Evolutionary conservation across 1,140 invertebrate species (phyloP).

Genomic region (Amyelois transitella): DNA sequence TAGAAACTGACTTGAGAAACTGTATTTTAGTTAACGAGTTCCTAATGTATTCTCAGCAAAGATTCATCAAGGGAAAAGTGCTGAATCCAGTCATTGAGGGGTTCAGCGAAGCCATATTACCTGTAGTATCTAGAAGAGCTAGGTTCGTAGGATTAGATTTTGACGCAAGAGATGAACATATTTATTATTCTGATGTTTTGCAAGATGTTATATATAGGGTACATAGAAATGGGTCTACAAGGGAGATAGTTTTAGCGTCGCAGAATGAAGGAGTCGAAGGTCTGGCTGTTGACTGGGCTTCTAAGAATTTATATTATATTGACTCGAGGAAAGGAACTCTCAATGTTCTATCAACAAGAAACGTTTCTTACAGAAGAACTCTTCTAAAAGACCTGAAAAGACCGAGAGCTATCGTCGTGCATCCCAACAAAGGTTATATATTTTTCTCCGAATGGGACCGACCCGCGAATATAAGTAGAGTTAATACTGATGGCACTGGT

Average conservation of each 20-base stretch:
- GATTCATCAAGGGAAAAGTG: constrained; percentile 96
- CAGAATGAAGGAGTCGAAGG: constrained; percentile 99
- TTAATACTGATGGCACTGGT: constrained; percentile 90
- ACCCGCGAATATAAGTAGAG: constrained; percentile 95
- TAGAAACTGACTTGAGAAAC: constrained; percentile 84
- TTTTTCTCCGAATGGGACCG: constrained; percentile 98
- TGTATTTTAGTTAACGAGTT: constrained; percentile 94
- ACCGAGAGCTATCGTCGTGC: constrained; percentile 95
- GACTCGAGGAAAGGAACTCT: constrained; percentile 96
- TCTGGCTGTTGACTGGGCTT: constrained; percentile 96
- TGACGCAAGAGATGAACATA: constrained; percentile 91
- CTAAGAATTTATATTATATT: constrained; percentile 98
- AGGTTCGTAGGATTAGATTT: constrained; percentile 98
- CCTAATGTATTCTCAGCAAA: constrained; percentile 97
- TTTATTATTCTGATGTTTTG: constrained; percentile 98
- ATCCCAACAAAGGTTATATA: constrained; percentile 94
- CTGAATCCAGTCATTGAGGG: constrained; percentile 91
- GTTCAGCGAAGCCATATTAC: constrained; percentile 95
- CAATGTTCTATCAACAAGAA: constrained; percentile 92
- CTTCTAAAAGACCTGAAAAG: constrained; percentile 91
- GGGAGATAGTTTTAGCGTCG: constrained; percentile 94
- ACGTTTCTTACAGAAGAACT: constrained; percentile 88
- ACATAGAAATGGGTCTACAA: constrained; percentile 89
- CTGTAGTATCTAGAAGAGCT: constrained; percentile 91
- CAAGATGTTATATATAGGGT: constrained; percentile 97